Evolutionary conservation across 92 coral and sea anemone genomes (phyloP).

Genomic region (Epizoanthus stellaris): DNA sequence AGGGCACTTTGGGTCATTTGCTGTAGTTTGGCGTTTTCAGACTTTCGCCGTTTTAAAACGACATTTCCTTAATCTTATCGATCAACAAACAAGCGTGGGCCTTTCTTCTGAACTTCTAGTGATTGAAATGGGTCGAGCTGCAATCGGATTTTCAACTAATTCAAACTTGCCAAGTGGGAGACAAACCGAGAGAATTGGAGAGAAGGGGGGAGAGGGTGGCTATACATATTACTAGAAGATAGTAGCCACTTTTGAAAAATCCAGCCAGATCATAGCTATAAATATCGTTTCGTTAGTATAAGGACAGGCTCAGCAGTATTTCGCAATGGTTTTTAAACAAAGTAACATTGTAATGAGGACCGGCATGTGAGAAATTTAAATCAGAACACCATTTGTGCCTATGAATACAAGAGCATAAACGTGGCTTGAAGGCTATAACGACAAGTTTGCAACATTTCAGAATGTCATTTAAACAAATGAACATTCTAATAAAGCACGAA

Average conservation of each 20-base stretch:
- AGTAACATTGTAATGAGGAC: background rate
- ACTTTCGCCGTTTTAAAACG: conserved; percentile 12
- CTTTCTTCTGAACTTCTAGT: conserved; percentile 17
- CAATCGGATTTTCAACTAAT: conserved; percentile 24
- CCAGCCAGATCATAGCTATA: conserved; percentile 17
- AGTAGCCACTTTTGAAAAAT: conserved; percentile 6
- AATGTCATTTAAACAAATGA: no score
- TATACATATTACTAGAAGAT: background rate
- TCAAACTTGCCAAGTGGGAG: conserved; percentile 12
- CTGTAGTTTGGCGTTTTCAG: conserved; percentile 27
- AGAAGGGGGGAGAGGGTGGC: conserved; percentile 20
- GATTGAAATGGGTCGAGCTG: conserved; percentile 17
- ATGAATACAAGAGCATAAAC: no score
- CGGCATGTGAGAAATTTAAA: background rate
- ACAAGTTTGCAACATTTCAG: no score
- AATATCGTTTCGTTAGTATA: conserved; percentile 8
- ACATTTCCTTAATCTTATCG: conserved; percentile 23
- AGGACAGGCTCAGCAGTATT: conserved; percentile 8
- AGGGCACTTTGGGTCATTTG: conserved; percentile 25
- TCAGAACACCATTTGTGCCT: no score
- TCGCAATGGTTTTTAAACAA: conserved; percentile 12
- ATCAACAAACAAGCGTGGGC: conserved; percentile 29
- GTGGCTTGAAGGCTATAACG: no score
- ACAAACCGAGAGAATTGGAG: conserved; percentile 10
- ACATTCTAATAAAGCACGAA: no score